Conservation (phyloP, 2,888 invertebrate genomes). For the Caenorhabditis doughertyi region DNA sequence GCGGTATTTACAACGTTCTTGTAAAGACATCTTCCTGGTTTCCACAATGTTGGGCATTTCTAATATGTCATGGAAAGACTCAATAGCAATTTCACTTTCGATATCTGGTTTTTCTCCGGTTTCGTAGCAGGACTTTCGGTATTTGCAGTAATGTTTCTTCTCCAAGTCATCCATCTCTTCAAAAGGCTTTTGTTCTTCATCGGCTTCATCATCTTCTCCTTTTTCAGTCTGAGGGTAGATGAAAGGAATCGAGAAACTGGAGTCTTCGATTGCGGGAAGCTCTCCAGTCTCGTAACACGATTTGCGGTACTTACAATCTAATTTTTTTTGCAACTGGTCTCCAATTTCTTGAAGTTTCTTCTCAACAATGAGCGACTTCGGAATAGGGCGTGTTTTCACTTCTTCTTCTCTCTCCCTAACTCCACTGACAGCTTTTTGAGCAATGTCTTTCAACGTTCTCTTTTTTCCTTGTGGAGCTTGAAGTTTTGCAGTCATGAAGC, state of each 20-base stretch:
- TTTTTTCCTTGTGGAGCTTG: slow-evolving; percentile 68
- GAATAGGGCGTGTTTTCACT: slow-evolving; percentile 59
- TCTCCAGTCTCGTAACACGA: slow-evolving; percentile 80
- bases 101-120: slow-evolving; percentile 74
- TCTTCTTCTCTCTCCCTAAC: slow-evolving; percentile 83
- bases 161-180: slow-evolving; percentile 72
- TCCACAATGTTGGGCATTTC: slow-evolving; percentile 66
- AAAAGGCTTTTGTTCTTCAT: slow-evolving; percentile 57
- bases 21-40: slow-evolving; percentile 66
- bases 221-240: slow-evolving; percentile 10
- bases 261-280: slow-evolving; percentile 70
- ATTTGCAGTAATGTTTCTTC: slow-evolving; percentile 78
- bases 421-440: slow-evolving; percentile 67
- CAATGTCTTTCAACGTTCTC: slow-evolving; percentile 73
- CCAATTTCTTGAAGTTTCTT: slow-evolving; percentile 69
- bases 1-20: slow-evolving; percentile 78
- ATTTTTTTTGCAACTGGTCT: slow-evolving; percentile 69
- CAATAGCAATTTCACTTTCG: slow-evolving; percentile 63
- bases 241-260: slow-evolving; percentile 41
- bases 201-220: slow-evolving; percentile 53
- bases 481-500: slow-evolving; percentile 52
- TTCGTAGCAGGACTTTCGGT: slow-evolving; percentile 80
- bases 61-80: slow-evolving; percentile 59
- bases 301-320: slow-evolving; percentile 78
- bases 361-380: slow-evolving; percentile 64